These are phyloP conservation scores for Tuta absoluta DNA, from an alignment of 2,888 invertebrate species.

Conservation along the genomic window DNA sequence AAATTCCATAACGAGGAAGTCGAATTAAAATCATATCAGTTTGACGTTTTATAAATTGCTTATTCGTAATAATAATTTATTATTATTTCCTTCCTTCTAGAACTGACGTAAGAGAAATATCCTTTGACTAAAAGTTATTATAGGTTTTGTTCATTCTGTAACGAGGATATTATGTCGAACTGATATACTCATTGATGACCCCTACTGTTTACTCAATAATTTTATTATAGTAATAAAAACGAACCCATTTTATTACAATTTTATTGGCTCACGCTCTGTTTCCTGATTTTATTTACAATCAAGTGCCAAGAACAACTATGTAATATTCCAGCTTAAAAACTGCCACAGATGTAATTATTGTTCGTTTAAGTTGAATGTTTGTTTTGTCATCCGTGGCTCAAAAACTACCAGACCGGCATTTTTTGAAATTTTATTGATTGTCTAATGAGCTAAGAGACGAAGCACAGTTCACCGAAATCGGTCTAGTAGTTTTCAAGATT, in stretches of 20 bases:
- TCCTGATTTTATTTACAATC: not conserved
- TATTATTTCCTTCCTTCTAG: conserved; percentile 9
- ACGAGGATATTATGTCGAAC: not conserved
- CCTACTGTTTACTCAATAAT: conserved; percentile 1
- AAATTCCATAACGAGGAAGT: not conserved
- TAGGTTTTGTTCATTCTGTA: not conserved
- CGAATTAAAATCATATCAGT: not conserved
- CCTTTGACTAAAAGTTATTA: not conserved
- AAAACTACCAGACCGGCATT: too few relatives aligned
- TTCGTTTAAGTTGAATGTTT: too few relatives aligned
- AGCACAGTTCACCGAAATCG: too few relatives aligned
- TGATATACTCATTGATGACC: conserved; percentile 4
- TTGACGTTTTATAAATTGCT: conserved; percentile 8
- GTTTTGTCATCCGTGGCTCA: too few relatives aligned
- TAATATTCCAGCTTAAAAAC: not conserved
- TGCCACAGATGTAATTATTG: too few relatives aligned
- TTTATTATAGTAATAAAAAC: conserved; percentile 1
- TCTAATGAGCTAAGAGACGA: too few relatives aligned
- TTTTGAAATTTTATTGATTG: too few relatives aligned
- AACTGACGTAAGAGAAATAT: not conserved
- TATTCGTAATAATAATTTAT: not conserved
- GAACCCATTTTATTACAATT: conserved; percentile 4
- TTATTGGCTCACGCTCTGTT: not conserved
- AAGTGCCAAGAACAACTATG: not conserved
- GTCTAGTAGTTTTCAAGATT: too few relatives aligned